Conservation (phyloP, 1,140 invertebrate species). For the Paraescarpia echinospica region DNA sequence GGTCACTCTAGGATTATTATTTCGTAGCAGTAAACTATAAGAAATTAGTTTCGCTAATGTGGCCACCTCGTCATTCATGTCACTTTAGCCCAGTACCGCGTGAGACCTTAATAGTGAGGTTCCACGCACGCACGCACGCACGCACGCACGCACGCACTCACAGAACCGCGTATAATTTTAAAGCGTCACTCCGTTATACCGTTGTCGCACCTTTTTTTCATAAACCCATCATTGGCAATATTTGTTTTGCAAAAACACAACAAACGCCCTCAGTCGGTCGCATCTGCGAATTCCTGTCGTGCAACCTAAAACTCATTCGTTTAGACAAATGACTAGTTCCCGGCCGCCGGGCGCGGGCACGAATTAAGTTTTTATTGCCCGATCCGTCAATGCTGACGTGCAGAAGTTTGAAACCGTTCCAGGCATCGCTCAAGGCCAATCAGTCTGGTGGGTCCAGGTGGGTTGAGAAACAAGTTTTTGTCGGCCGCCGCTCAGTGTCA, state of each 20-base stretch:
- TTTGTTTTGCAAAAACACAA: background rate
- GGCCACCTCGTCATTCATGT: no score
- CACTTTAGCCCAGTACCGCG: no score
- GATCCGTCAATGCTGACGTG: background rate
- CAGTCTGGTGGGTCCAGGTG: background rate
- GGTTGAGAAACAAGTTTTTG: background rate
- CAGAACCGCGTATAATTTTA: background rate
- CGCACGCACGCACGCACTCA: constrained; percentile 2
- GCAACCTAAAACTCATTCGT: background rate
- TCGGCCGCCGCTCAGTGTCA: background rate
- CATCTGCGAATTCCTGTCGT: background rate
- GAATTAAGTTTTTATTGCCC: background rate
- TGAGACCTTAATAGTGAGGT: no score
- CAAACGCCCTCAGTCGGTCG: background rate
- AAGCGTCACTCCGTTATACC: no score
- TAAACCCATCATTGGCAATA: background rate
- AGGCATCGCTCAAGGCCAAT: background rate
- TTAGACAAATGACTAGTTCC: background rate
- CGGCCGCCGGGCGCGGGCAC: no score
- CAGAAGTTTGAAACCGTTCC: background rate
- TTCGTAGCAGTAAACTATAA: no score
- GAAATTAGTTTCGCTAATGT: no score
- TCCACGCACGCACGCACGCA: no score
- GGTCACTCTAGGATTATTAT: no score
- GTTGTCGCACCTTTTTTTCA: background rate